Evolutionary conservation across 2,797 vertebrate genomes (phyloP).

Genomic region (Pangasius larnaudii): DNA sequence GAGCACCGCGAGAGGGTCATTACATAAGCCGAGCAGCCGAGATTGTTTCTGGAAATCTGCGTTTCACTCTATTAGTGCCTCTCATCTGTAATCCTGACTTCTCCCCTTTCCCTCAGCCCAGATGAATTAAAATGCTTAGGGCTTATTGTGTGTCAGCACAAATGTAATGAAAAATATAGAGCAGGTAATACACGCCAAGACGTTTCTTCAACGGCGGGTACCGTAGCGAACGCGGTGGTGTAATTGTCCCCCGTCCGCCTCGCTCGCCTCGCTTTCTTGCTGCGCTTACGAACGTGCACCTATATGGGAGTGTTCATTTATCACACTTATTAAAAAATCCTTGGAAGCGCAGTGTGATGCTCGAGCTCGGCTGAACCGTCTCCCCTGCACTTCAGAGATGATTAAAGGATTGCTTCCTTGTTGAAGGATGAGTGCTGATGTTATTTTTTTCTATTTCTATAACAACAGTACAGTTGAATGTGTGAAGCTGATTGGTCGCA

Average conservation of each 20-base stretch:
- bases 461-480: background rate
- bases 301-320: slow-evolving; percentile 62
- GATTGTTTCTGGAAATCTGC: slow-evolving; percentile 26
- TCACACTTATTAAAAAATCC: slow-evolving; percentile 68
- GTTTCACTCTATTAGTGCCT: background rate
- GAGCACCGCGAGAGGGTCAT: background rate
- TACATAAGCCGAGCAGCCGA: background rate
- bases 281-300: background rate
- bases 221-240: background rate
- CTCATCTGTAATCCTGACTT: slow-evolving; percentile 32
- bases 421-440: slow-evolving; percentile 54
- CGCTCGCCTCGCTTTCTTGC: background rate
- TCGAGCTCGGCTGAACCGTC: slow-evolving; percentile 45
- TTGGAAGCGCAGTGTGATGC: slow-evolving; percentile 61
- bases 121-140: slow-evolving; percentile 31
- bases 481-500: background rate
- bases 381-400: slow-evolving; percentile 56
- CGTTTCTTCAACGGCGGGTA: slow-evolving; percentile 3
- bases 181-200: slow-evolving; percentile 11
- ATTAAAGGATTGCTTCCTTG: slow-evolving; percentile 69
- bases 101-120: background rate
- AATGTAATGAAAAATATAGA: slow-evolving; percentile 29
- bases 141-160: slow-evolving; percentile 30
- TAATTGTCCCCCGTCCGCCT: background rate
- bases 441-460: slow-evolving; percentile 59